A percentile compares a stretch with the other conserved stretches of the same genome.
These are phyloP conservation scores for Montipora capricornis DNA, from an alignment of 64 coral and sea anemone species.

Conservation along the genomic window DNA sequence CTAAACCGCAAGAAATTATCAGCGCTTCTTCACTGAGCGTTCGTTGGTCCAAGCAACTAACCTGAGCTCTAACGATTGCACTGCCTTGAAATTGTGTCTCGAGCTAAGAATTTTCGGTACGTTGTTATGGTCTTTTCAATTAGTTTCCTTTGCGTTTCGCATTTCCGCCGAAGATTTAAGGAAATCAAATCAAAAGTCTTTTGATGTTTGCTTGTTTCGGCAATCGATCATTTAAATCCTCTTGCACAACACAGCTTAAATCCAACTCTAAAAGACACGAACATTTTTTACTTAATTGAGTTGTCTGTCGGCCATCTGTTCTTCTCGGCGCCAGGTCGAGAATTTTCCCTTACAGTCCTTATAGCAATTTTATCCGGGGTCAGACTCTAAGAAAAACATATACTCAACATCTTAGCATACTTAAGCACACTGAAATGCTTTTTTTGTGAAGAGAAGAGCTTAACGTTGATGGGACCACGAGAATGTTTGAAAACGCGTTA, in stretches of 20 bases:
- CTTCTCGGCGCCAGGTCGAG: not conserved
- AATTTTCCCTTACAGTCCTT: not conserved
- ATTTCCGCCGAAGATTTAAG: no score
- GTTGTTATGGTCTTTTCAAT: no score
- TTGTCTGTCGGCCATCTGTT: conserved; percentile 34
- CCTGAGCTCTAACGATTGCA: no score
- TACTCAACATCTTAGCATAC: conserved; percentile 1
- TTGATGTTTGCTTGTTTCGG: no score
- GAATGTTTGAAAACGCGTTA: not conserved
- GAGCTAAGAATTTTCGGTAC: no score
- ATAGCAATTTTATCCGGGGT: not conserved
- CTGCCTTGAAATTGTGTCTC: no score
- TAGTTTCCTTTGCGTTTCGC: no score
- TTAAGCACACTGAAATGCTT: not conserved
- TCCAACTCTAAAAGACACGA: not conserved
- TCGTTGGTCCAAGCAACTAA: no score
- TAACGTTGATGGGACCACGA: not conserved
- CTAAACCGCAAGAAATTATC: no score
- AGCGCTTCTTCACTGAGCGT: no score
- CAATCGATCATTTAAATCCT: no score
- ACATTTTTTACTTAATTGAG: not conserved
- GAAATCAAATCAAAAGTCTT: no score
- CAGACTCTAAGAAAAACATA: conserved; percentile 44
- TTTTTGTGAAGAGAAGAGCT: not conserved
- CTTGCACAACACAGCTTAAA: not conserved